A percentile compares a stretch with the other conserved stretches of the same genome.
phyloP scores from a whole-genome alignment of 1,140 invertebrate genomes.

The Hypsibius dujardini region DNA sequence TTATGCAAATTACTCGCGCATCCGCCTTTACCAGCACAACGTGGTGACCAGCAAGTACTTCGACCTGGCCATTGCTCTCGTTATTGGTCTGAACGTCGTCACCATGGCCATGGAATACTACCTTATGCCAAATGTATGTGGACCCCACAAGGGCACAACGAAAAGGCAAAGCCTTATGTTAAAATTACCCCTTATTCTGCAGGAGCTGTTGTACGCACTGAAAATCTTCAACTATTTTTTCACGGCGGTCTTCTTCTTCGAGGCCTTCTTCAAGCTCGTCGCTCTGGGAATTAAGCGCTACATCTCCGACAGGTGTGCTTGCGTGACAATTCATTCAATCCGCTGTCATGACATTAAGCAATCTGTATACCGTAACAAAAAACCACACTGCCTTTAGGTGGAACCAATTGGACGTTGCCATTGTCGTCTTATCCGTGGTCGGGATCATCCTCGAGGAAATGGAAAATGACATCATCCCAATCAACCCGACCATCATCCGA shows the following conservation, averaged over 20 bases:
- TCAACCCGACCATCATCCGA: conserved; percentile 94
- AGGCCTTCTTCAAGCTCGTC: conserved; percentile 84
- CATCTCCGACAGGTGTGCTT: conserved; percentile 66
- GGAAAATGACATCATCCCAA: conserved; percentile 86
- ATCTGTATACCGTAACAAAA: too few species aligned
- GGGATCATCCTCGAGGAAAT: conserved; percentile 96
- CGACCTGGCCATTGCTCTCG: conserved; percentile 91
- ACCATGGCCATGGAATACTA: conserved; percentile 99
- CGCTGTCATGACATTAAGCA: too few species aligned
- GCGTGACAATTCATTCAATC: too few species aligned
- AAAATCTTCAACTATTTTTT: conserved; percentile 99
- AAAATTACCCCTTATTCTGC: conserved; percentile 26
- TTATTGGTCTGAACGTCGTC: conserved; percentile 95
- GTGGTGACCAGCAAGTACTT: conserved; percentile 98
- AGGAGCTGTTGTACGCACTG: conserved; percentile 72
- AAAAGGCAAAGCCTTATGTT: not conserved
- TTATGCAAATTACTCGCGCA: conserved; percentile 72
- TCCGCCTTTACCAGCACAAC: conserved; percentile 77
- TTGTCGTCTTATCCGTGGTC: conserved; percentile 87
- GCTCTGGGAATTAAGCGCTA: conserved; percentile 79
- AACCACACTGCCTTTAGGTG: conserved; percentile 44
- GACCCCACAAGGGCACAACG: not conserved
- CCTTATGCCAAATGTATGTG: conserved; percentile 69
- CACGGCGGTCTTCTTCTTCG: conserved; percentile 92
- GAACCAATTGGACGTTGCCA: conserved; percentile 93